A percentile compares a stretch with the other conserved stretches of the same genome.
Conservation (phyloP, 1,140 invertebrate genomes). For the Euura saliciscinereae region DNA sequence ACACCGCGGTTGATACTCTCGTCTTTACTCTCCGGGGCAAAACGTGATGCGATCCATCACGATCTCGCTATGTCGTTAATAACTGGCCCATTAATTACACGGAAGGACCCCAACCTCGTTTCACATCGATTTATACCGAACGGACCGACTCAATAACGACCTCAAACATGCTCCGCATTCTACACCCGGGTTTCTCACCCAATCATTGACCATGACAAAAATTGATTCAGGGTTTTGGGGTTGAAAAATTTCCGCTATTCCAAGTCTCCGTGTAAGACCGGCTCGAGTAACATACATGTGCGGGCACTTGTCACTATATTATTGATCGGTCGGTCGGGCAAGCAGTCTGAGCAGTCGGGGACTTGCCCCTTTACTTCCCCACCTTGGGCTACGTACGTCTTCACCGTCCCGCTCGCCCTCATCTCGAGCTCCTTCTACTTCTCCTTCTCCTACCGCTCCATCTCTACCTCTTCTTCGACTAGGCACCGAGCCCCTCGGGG, state of each 20-base stretch:
- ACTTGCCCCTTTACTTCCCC: background rate
- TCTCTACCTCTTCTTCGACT: conserved; percentile 1
- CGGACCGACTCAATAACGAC: background rate
- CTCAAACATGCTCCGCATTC: background rate
- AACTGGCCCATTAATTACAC: background rate
- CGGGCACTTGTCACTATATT: conserved; percentile 2
- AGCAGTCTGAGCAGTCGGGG: background rate
- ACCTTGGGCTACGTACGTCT: background rate
- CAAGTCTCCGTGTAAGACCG: background rate
- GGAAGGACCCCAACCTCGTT: conserved; percentile 1
- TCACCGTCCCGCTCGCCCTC: background rate
- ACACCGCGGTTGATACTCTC: background rate
- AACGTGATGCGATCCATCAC: conserved; percentile 2
- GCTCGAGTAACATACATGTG: background rate
- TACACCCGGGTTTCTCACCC: background rate
- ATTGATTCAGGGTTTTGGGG: background rate
- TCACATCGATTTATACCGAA: background rate
- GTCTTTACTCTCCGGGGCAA: background rate
- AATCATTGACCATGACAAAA: background rate
- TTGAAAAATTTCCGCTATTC: background rate
- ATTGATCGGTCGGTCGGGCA: conserved; percentile 1
- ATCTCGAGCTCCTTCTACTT: conserved; percentile 14
- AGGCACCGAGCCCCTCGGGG: background rate
- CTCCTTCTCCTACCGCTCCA: conserved; percentile 20
- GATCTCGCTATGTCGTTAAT: background rate